Conservation (phyloP, 2,797 vertebrate species). For the Coregonus sp. region DNA sequence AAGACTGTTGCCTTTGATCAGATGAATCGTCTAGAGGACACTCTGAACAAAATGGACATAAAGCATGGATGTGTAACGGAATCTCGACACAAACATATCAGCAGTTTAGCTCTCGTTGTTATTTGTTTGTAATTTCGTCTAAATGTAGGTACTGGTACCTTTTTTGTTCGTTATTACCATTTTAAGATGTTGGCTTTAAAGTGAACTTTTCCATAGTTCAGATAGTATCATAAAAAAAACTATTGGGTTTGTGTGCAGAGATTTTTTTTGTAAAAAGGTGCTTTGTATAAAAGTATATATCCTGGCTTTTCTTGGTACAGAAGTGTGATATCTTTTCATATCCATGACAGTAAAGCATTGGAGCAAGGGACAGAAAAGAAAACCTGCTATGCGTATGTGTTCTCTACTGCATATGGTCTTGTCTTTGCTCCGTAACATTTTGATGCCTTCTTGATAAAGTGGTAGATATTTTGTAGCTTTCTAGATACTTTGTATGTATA, state of each 20-base stretch:
- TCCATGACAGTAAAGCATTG: conserved; percentile 91
- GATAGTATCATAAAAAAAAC: conserved; percentile 91
- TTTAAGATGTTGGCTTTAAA: conserved; percentile 96
- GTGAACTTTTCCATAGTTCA: conserved; percentile 92
- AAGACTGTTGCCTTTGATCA: conserved; percentile 63
- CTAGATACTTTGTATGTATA: conserved; percentile 99
- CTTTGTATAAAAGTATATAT: conserved; percentile 96
- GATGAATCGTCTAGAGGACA: conserved; percentile 65
- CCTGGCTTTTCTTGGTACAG: conserved; percentile 97
- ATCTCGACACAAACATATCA: conserved; percentile 86
- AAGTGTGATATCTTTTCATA: conserved; percentile 98
- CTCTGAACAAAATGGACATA: conserved; percentile 69
- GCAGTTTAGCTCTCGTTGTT: conserved; percentile 88
- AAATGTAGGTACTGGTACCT: conserved; percentile 99
- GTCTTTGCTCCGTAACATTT: conserved; percentile 99
- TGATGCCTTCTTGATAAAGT: conserved; percentile 99
- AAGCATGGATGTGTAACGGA: conserved; percentile 78
- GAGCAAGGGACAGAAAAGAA: conserved; percentile 80
- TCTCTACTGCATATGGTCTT: conserved; percentile 96
- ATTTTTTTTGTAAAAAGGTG: conserved; percentile 89
- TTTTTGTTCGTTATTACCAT: conserved; percentile 84
- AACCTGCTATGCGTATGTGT: conserved; percentile 90
- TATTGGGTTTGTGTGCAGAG: conserved; percentile 90
- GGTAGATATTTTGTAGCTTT: conserved; percentile 99
- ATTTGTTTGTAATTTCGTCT: conserved; percentile 83